A percentile compares a stretch with the other conserved stretches of the same genome.
Conservation (phyloP, 2,888 invertebrate species). For the Temnothorax ravouxi region DNA sequence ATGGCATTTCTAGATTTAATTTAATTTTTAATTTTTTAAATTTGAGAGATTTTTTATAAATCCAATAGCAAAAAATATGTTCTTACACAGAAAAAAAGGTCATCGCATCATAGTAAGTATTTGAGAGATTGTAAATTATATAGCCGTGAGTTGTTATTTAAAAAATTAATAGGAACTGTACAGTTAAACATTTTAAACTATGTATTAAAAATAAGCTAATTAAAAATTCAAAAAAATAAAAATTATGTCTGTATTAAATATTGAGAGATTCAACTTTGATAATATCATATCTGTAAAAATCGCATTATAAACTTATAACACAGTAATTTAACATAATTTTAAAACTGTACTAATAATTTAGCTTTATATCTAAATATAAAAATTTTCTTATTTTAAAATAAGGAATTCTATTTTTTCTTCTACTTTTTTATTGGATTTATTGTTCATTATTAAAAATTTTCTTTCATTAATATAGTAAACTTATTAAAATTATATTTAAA, state of each 20-base stretch:
- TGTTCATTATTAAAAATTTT: background rate
- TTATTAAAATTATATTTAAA: background rate
- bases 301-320: background rate
- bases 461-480: background rate
- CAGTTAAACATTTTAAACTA: background rate
- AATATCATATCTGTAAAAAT: background rate
- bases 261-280: background rate
- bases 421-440: background rate
- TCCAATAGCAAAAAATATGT: background rate
- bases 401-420: too few relatives aligned
- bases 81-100: conserved; percentile 6
- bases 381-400: background rate
- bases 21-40: background rate
- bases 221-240: background rate
- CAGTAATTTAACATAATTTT: background rate
- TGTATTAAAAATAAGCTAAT: background rate
- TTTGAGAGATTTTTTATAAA: background rate
- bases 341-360: background rate
- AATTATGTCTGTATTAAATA: background rate
- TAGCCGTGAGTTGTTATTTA: background rate
- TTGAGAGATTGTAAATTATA: background rate
- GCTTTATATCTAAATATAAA: background rate
- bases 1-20: background rate
- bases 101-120: background rate
- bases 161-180: background rate